Evolutionary conservation across 2,888 invertebrate species (phyloP).

Genomic region (Drosophila buzzatii): DNA sequence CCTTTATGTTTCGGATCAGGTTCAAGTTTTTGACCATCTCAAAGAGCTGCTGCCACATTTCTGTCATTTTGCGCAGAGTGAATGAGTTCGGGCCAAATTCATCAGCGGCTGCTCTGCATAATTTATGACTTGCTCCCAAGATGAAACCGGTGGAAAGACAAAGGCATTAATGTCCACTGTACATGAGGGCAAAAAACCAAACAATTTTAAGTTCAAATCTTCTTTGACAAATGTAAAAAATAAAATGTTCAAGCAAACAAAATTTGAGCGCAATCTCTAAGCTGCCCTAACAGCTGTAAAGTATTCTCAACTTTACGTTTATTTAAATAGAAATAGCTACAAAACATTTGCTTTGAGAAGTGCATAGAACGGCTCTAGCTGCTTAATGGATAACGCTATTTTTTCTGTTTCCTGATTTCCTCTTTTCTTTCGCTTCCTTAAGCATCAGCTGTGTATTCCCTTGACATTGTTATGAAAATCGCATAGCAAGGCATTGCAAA

Average conservation of each 20-base stretch:
- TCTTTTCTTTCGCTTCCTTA: background rate
- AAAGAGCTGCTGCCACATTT: background rate
- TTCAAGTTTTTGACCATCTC: background rate
- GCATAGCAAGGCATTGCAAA: background rate
- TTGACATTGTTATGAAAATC: background rate
- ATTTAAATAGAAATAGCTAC: background rate
- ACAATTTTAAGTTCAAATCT: constrained; percentile 17
- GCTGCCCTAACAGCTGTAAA: background rate
- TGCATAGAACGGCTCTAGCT: background rate
- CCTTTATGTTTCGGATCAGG: background rate
- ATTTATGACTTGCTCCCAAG: constrained; percentile 4
- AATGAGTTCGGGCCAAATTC: background rate
- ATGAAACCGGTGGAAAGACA: background rate
- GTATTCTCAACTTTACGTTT: background rate
- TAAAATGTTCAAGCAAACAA: background rate
- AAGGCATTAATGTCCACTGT: background rate
- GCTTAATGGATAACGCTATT: background rate
- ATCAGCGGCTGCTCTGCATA: background rate
- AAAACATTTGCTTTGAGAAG: background rate
- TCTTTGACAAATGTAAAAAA: constrained; percentile 18
- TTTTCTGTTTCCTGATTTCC: background rate
- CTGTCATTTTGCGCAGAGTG: background rate
- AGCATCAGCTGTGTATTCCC: background rate
- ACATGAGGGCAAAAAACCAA: constrained; percentile 11
- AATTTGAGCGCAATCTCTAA: background rate